Evolutionary conservation across 2,113 vertebrate species (phyloP).

Genomic region (Nematolebias whitei): DNA sequence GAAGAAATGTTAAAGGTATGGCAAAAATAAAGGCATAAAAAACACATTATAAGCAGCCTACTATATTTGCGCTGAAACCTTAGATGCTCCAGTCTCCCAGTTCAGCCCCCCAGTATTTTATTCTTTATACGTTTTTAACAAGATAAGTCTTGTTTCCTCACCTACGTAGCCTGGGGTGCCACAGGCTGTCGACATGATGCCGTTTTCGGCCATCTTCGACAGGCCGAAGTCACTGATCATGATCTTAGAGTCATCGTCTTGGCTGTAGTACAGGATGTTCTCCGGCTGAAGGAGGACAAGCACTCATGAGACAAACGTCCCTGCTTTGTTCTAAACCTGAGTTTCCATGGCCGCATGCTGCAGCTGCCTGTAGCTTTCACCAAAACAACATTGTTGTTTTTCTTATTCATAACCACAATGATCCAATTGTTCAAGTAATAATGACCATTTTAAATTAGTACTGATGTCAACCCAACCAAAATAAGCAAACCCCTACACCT

Average conservation of each 20-base stretch:
- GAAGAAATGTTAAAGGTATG: neutral
- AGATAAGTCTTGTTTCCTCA: conserved; percentile 59
- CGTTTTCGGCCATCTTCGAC: conserved; percentile 93
- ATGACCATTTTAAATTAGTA: too few species aligned
- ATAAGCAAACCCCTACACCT: too few species aligned
- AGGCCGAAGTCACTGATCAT: conserved; percentile 98
- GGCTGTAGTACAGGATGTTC: conserved; percentile 93
- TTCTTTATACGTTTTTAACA: neutral
- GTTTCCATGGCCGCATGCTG: too few species aligned
- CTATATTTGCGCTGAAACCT: neutral
- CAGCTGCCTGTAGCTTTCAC: too few species aligned
- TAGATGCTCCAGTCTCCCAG: neutral
- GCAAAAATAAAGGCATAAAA: too few species aligned
- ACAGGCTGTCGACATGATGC: conserved; percentile 96
- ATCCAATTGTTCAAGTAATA: too few species aligned
- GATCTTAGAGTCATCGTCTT: conserved; percentile 93
- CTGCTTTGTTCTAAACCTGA: neutral
- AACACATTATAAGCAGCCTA: neutral
- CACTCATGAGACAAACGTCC: neutral
- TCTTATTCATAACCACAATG: too few species aligned
- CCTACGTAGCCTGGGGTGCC: conserved; percentile 97
- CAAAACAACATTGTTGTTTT: too few species aligned
- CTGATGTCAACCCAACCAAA: too few species aligned
- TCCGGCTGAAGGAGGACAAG: conserved; percentile 83
- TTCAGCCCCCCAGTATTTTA: neutral